Evolutionary conservation across 2,797 vertebrate species (phyloP), one percentile per base, ranked within the genome.

Genomic region (Myiotriccus ornatus): DNA sequence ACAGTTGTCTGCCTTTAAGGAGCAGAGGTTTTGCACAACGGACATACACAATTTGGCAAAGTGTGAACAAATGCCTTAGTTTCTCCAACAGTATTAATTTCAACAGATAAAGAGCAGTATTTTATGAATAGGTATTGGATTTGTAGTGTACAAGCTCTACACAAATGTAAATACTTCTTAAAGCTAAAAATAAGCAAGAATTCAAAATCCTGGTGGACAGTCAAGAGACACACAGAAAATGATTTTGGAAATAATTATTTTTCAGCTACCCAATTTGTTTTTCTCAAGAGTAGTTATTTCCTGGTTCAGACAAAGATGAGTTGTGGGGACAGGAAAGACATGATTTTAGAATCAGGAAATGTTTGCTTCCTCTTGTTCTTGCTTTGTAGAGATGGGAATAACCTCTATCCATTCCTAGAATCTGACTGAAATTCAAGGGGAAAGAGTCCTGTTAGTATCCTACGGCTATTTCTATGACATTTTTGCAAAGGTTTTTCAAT

Each of bases 291-390:
- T 12, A 80, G 56, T 60, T 92, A 80, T 69, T 84, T 97, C 83
- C 89, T 82, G 35, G 19, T 85, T 81, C 63, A 90, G 71, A 62
- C 37, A 22, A 93, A 57, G 59, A 92, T 86, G 43, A 87, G 32
- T 27, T 59, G 21, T 37, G n/a, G 14, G 44, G 49, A 80, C 27
- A 65, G 34, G 41, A 52, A 87, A 86, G 49, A 91, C 39, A 59
- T 44, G 57, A 53, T 91, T 95, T 94, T 75, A 93, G 92, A 84
- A 76, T 88, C 56, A 94, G 96, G 93, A 96, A 96, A 93, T 14
- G 27, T 84, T 95, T 93, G 64, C 69, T 96, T 95, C 93, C 73
- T 94, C 74, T 75, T 87, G 44, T 55, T 91, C 70, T 71, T 87
- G 47, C 80, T 91, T 74, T 86, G 56, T 23, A 49, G 50, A 89